Percentiles rank a stretch among this genome's conserved stretches.
Conservation (phyloP, 2,113 vertebrate species). For the Indicator indicator region DNA sequence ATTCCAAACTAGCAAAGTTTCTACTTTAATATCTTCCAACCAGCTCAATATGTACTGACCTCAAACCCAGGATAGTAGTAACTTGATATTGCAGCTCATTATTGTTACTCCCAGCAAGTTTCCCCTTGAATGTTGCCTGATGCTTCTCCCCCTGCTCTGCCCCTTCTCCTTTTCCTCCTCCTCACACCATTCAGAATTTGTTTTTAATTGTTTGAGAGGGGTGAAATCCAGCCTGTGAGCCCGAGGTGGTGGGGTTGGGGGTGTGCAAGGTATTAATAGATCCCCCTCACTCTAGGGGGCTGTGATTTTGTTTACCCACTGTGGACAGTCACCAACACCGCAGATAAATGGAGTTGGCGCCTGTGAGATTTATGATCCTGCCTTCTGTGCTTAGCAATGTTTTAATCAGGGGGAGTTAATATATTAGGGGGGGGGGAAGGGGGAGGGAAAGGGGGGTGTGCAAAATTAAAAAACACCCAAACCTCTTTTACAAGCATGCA, state of each 20-base stretch:
- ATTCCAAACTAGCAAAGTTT: conserved; percentile 62
- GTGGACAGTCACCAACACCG: conserved; percentile 73
- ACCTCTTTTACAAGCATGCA: conserved; percentile 70
- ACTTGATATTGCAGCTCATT: conserved; percentile 60
- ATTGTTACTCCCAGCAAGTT: conserved; percentile 63
- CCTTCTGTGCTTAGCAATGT: conserved; percentile 73
- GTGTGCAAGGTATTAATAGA: conserved; percentile 48
- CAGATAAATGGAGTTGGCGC: conserved; percentile 78
- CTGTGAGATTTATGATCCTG: conserved; percentile 75
- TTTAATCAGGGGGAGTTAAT: conserved; percentile 81
- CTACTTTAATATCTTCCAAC: conserved; percentile 57
- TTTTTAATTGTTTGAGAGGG: conserved; percentile 39
- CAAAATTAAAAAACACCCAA: no score
- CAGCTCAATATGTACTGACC: conserved; percentile 59
- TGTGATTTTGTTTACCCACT: conserved; percentile 69
- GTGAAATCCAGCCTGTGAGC: conserved; percentile 28
- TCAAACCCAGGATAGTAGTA: conserved; percentile 62
- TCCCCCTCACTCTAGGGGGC: background rate
- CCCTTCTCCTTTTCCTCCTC: background rate
- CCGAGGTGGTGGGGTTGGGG: background rate
- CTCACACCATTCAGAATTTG: conserved; percentile 16
- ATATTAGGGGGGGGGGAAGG: conserved; percentile 13
- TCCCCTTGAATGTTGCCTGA: background rate
- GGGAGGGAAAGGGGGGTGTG: no score
- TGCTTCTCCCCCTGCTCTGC: background rate